Evolutionary conservation across 2,888 invertebrate species (phyloP).

Genomic region (Exephanes ischioxanthus): DNA sequence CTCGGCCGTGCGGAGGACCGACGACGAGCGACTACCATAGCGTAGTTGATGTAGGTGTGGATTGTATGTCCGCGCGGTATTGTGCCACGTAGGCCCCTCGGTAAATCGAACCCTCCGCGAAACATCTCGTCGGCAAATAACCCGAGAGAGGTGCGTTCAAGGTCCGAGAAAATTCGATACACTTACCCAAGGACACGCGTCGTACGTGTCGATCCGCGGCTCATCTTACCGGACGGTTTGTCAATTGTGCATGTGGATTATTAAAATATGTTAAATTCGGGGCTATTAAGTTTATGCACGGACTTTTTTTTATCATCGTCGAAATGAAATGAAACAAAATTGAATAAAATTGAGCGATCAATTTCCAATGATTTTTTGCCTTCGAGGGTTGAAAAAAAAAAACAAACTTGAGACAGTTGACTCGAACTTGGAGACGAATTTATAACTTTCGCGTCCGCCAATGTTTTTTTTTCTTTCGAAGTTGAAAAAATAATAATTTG

Average conservation of each 20-base stretch:
- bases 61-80: conserved; percentile 43
- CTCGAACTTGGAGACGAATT: not conserved
- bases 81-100: conserved; percentile 54
- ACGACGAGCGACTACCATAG: conserved; percentile 50
- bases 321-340: no score
- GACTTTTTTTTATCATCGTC: not conserved
- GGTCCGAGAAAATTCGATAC: conserved; percentile 63
- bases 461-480: no score
- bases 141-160: conserved; percentile 55
- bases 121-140: conserved; percentile 61
- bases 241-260: not conserved
- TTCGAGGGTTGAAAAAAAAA: not conserved
- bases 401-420: not conserved
- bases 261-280: not conserved
- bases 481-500: no score
- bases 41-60: conserved; percentile 2
- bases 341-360: no score
- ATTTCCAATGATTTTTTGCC: not conserved
- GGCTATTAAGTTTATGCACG: not conserved
- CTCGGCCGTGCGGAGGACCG: conserved; percentile 64
- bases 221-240: conserved; percentile 1
- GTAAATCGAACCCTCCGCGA: conserved; percentile 53
- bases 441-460: no score
- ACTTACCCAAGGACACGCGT: conserved; percentile 56
- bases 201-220: not conserved